Conservation (phyloP, 2,888 invertebrate species). For the Acronicta aceris region DNA sequence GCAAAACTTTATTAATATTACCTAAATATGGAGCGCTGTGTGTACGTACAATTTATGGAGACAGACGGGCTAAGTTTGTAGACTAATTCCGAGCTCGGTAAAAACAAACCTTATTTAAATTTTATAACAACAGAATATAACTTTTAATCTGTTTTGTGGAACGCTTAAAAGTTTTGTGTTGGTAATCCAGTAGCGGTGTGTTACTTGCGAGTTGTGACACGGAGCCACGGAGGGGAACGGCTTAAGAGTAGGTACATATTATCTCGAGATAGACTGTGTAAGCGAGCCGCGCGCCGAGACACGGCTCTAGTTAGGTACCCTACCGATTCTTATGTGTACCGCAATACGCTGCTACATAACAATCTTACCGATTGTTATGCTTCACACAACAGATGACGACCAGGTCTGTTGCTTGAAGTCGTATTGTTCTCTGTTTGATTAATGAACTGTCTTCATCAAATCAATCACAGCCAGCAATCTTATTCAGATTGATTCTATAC, state of each 20-base stretch:
- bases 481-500: too few relatives aligned
- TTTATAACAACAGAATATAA: slow-evolving; percentile 32
- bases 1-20: slow-evolving; percentile 37
- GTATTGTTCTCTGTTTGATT: too few relatives aligned
- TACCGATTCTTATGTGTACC: too few relatives aligned
- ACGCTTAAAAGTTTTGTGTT: slow-evolving; percentile 30
- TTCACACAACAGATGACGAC: too few relatives aligned
- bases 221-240: slow-evolving; percentile 14
- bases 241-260: neutral
- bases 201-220: slow-evolving; percentile 30
- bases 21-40: slow-evolving; percentile 26
- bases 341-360: too few relatives aligned
- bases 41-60: slow-evolving; percentile 13
- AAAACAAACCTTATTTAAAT: slow-evolving; percentile 36
- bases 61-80: slow-evolving; percentile 26
- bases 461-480: too few relatives aligned
- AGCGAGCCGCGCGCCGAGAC: neutral
- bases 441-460: too few relatives aligned
- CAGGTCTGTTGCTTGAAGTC: too few relatives aligned
- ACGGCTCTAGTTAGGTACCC: too few relatives aligned
- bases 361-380: too few relatives aligned
- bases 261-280: slow-evolving; percentile 1
- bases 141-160: slow-evolving; percentile 32
- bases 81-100: slow-evolving; percentile 30
- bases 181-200: slow-evolving; percentile 24